These are phyloP conservation scores for Cryptotermes secundus DNA, from an alignment of 1,140 invertebrate genomes.

Conservation along the genomic window DNA sequence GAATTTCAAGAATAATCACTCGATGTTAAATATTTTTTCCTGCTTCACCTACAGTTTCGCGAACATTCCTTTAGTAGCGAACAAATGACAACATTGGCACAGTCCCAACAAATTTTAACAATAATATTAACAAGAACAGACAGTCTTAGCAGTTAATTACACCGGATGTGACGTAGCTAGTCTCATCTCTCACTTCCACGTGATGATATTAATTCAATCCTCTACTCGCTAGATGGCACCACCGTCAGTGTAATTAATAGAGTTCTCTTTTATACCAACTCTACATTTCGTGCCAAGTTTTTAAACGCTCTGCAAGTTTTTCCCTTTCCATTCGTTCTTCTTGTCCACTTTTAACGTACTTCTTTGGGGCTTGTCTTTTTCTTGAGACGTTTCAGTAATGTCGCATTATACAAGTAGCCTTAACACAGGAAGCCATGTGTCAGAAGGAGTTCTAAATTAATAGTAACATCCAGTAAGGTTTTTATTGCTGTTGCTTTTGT, in stretches of 20 bases:
- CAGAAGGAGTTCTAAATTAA: constrained; percentile 10
- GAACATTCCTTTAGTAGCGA: not conserved
- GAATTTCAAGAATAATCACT: too few relatives aligned
- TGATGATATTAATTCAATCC: not conserved
- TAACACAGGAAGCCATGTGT: constrained; percentile 10
- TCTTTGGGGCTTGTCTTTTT: not conserved
- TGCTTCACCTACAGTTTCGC: not conserved
- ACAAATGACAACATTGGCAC: not conserved
- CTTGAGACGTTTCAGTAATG: not conserved
- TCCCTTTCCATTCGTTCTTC: not conserved
- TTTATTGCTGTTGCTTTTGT: not conserved
- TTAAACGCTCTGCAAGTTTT: constrained; percentile 2
- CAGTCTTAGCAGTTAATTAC: constrained; percentile 15
- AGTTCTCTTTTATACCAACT: constrained; percentile 8
- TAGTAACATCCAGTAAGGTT: not conserved
- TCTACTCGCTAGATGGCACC: not conserved
- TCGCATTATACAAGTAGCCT: not conserved
- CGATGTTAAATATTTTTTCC: too few relatives aligned
- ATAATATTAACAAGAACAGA: not conserved
- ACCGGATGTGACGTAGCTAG: constrained; percentile 8
- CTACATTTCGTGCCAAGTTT: not conserved
- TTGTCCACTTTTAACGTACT: not conserved
- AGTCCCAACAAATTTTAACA: not conserved
- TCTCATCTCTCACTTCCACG: not conserved
- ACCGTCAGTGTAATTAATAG: constrained; percentile 11